A percentile compares a stretch with the other conserved stretches of the same genome.
These are phyloP conservation scores for Lophotis ruficrista DNA, from an alignment of 2,113 vertebrate genomes.

Conservation along the genomic window DNA sequence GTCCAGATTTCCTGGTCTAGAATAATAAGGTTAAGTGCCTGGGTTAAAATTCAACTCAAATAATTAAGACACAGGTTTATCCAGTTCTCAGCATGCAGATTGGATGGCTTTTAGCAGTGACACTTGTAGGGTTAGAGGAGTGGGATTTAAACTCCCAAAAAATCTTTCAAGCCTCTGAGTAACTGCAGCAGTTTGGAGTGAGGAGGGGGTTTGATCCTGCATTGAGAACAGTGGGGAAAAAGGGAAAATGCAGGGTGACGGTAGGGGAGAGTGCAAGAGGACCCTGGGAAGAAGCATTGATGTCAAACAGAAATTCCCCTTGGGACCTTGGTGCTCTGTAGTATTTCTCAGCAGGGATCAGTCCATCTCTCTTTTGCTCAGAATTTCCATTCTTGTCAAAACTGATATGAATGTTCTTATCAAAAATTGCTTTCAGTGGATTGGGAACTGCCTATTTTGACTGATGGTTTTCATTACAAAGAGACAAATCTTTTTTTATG, in stretches of 20 bases:
- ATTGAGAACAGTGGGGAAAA: neutral
- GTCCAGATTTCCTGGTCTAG: neutral
- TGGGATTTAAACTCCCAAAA: neutral
- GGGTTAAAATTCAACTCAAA: neutral
- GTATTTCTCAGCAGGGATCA: neutral
- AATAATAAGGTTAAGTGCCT: neutral
- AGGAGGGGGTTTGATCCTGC: neutral
- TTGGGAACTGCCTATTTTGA: slow-evolving; percentile 39
- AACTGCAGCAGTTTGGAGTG: neutral
- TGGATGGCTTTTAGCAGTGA: neutral
- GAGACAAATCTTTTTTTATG: slow-evolving; percentile 36
- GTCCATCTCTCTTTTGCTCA: neutral
- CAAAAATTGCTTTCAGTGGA: slow-evolving; percentile 15
- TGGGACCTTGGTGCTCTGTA: neutral
- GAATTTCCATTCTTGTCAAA: slow-evolving; percentile 32
- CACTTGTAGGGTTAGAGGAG: neutral
- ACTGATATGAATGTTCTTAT: neutral
- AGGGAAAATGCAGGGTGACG: neutral
- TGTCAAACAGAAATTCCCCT: neutral
- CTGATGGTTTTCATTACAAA: slow-evolving; percentile 42
- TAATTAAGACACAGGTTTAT: neutral
- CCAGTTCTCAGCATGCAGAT: neutral
- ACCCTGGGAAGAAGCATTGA: neutral
- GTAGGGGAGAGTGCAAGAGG: neutral
- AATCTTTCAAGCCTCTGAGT: neutral